Evolutionary conservation across 2,113 vertebrate genomes (phyloP).

Genomic region (Varanus salvator): DNA sequence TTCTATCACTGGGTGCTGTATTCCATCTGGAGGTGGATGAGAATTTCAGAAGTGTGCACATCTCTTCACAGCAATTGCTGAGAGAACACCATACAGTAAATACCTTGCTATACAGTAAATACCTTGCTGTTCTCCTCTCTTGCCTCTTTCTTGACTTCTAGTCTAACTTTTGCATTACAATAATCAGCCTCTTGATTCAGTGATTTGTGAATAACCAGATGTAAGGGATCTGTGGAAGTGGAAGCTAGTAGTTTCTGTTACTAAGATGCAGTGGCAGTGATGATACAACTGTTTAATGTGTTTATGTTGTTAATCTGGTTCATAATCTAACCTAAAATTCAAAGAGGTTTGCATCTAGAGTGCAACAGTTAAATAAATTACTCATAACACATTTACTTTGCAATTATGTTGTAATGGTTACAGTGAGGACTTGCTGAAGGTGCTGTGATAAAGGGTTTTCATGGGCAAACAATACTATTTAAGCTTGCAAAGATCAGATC

Average conservation of each 20-base stretch:
- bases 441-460: background rate
- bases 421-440: background rate
- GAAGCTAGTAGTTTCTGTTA: accelerated
- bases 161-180: background rate
- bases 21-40: background rate
- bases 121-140: background rate
- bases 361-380: background rate
- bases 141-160: background rate
- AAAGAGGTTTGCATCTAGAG: background rate
- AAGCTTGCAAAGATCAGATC: constrained; percentile 16
- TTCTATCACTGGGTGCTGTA: background rate
- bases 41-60: background rate
- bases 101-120: background rate
- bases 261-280: accelerated
- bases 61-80: background rate
- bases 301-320: background rate
- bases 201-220: background rate
- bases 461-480: background rate
- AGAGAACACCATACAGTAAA: background rate
- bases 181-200: background rate
- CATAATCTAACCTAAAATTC: background rate
- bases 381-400: background rate
- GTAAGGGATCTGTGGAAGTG: background rate
- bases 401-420: constrained; percentile 2
- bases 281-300: background rate